Conservation (phyloP, 2,113 vertebrate genomes). For the Aviceda subcristata region DNA sequence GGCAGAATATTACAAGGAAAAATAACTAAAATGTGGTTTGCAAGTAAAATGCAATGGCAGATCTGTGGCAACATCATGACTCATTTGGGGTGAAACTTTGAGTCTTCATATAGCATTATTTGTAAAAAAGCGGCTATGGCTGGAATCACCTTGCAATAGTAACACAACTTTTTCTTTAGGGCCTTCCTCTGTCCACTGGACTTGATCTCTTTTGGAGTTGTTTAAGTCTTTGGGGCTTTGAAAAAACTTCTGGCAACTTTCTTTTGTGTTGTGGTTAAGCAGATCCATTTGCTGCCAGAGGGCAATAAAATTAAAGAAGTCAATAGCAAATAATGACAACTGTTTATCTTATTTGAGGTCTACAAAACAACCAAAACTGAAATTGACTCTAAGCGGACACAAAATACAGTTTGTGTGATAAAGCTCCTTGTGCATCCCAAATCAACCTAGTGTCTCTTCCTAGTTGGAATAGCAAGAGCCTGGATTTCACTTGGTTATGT, state of each 20-base stretch:
- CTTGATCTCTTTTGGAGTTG: not conserved
- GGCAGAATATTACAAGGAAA: not conserved
- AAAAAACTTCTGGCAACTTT: not conserved
- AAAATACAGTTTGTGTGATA: not conserved
- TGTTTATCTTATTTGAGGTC: constrained; percentile 8
- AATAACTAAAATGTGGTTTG: not conserved
- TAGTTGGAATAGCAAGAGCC: not conserved
- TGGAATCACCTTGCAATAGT: not conserved
- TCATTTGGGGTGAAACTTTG: not conserved
- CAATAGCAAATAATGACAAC: not conserved
- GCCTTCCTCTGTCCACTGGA: not conserved
- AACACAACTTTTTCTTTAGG: not conserved
- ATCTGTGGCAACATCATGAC: not conserved
- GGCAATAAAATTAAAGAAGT: not conserved
- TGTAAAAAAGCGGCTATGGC: not conserved
- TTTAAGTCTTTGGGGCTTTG: not conserved
- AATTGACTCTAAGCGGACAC: not conserved
- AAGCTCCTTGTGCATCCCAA: not conserved
- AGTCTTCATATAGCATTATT: not conserved
- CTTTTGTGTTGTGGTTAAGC: not conserved
- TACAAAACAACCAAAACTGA: not conserved
- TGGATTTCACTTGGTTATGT: not conserved
- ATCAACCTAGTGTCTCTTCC: not conserved
- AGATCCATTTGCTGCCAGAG: not conserved
- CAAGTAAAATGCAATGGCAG: not conserved